Conservation (phyloP, 2,888 invertebrate genomes). For the Macrophya alboannulata region DNA sequence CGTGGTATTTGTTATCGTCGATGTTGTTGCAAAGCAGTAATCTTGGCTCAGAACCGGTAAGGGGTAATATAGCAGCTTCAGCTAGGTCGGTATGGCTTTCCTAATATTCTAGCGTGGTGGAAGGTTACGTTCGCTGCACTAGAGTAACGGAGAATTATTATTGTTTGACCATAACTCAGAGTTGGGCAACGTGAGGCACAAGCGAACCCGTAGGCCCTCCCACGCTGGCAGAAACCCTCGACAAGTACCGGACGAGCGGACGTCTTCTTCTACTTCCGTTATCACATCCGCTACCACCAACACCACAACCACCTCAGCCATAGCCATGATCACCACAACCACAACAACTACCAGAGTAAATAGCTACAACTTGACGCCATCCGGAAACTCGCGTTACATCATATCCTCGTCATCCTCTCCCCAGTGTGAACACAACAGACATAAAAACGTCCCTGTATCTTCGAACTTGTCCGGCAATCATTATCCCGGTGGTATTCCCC, state of each 20-base stretch:
- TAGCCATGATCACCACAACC: slow-evolving; percentile 58
- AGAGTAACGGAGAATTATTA: slow-evolving; percentile 51
- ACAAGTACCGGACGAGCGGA: slow-evolving; percentile 68
- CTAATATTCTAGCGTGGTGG: slow-evolving; percentile 44
- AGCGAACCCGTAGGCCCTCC: slow-evolving; percentile 77
- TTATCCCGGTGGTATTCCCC: slow-evolving; percentile 68
- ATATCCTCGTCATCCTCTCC: slow-evolving; percentile 44
- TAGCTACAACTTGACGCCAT: slow-evolving; percentile 54
- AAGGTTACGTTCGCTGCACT: slow-evolving; percentile 44
- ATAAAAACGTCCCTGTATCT: slow-evolving; percentile 24
- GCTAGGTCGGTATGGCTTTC: slow-evolving; percentile 48
- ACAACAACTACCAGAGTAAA: slow-evolving; percentile 30
- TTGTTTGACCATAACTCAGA: slow-evolving; percentile 74
- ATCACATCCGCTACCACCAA: slow-evolving; percentile 50
- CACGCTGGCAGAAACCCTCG: slow-evolving; percentile 76
- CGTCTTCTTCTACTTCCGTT: slow-evolving; percentile 58
- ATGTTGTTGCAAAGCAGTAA: slow-evolving; percentile 18
- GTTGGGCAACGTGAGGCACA: slow-evolving; percentile 78
- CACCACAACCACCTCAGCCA: slow-evolving; percentile 49
- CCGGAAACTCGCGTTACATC: slow-evolving; percentile 35
- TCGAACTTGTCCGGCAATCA: background rate
- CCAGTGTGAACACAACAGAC: slow-evolving; percentile 33
- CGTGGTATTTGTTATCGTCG: background rate
- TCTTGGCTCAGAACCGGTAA: slow-evolving; percentile 23
- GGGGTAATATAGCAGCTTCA: background rate